These are phyloP conservation scores for Gadus macrocephalus DNA, from an alignment of 2,113 vertebrate species.

Conservation along the genomic window DNA sequence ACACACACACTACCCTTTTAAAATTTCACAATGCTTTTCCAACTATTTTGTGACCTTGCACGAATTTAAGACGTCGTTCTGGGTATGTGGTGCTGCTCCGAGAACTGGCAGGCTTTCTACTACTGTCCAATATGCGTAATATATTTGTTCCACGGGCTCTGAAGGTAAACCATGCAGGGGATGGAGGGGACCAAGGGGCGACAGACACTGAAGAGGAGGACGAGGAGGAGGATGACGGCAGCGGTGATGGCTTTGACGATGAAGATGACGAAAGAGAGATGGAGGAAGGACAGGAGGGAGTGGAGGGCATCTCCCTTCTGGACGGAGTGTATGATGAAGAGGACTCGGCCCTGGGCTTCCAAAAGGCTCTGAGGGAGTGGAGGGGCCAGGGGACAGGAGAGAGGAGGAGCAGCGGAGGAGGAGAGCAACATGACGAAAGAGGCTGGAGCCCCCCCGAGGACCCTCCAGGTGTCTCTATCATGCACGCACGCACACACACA, in stretches of 20 bases:
- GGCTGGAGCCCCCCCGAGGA: conserved; percentile 25
- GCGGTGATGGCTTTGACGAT: conserved; percentile 14
- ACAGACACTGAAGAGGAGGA: background rate
- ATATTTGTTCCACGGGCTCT: conserved; percentile 44
- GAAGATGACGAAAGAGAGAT: conserved; percentile 17
- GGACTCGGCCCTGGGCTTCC: conserved; percentile 75
- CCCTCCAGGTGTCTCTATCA: conserved; percentile 66
- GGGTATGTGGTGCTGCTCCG: no score
- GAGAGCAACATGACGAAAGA: conserved; percentile 28
- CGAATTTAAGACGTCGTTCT: no score
- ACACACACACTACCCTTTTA: no score
- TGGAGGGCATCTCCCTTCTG: conserved; percentile 46
- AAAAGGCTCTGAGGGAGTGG: conserved; percentile 77
- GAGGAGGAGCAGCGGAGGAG: conserved; percentile 50
- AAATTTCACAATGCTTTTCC: no score
- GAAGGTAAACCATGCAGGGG: conserved; percentile 51
- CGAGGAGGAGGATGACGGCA: background rate
- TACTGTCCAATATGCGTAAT: no score
- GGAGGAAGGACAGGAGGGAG: conserved; percentile 14
- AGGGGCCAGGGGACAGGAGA: conserved; percentile 37
- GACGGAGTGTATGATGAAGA: conserved; percentile 74
- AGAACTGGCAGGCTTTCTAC: no score
- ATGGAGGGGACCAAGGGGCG: conserved; percentile 19
- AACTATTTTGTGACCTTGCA: no score
- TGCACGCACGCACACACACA: no score